Evolutionary conservation across 2,888 invertebrate genomes (phyloP).

Genomic region (Noctua fimbriata): DNA sequence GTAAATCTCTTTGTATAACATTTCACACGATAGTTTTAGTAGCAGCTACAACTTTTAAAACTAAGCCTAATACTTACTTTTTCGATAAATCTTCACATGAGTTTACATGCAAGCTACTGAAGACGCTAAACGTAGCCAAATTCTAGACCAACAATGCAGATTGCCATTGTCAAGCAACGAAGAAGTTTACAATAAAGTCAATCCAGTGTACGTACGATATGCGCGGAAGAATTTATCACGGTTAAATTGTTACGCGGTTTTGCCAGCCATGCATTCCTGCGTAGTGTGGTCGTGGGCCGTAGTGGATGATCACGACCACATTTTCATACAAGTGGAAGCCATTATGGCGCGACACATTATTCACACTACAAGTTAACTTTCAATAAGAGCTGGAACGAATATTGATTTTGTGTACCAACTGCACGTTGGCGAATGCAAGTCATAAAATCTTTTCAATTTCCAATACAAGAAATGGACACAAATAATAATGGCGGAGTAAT

Average conservation of each 20-base stretch:
- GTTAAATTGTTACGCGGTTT: neutral
- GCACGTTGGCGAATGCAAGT: neutral
- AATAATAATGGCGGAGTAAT: slow-evolving; percentile 31
- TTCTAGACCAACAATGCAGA: neutral
- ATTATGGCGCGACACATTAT: neutral
- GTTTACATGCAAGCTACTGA: neutral
- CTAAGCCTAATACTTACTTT: neutral
- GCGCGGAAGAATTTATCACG: neutral
- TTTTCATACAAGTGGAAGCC: neutral
- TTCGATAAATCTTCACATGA: neutral
- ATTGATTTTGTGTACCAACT: neutral
- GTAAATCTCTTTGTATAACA: slow-evolving; percentile 8
- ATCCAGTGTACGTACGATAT: neutral
- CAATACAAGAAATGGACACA: neutral
- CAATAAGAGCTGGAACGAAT: neutral
- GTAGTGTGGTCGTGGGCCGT: neutral
- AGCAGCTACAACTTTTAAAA: neutral
- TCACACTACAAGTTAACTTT: neutral
- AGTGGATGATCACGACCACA: neutral
- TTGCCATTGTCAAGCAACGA: neutral
- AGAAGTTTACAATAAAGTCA: neutral
- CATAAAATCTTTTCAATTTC: slow-evolving; percentile 3
- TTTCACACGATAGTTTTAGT: neutral
- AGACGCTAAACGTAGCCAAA: neutral
- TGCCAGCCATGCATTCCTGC: neutral